phyloP scores from a whole-genome alignment of 1,140 invertebrate species.

The Orchesella cincta region DNA sequence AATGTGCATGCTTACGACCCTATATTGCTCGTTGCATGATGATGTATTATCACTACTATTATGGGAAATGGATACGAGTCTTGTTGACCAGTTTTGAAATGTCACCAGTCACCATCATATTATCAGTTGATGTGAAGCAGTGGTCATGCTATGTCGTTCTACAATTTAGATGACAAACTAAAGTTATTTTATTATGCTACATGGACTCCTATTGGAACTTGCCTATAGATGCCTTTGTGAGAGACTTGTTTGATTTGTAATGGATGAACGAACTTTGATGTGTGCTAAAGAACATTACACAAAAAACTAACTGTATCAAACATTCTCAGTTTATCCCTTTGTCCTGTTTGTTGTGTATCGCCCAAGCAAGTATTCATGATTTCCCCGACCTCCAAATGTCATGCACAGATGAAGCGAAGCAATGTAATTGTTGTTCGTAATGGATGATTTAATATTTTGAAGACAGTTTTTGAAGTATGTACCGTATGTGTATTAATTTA shows the following conservation, averaged over 20 bases:
- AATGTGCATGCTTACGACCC: background rate
- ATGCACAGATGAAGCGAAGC: background rate
- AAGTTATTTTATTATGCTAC: background rate
- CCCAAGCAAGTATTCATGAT: background rate
- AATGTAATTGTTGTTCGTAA: slow-evolving; percentile 10
- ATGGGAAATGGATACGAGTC: background rate
- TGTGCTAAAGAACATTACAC: too few relatives aligned
- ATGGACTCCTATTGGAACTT: background rate
- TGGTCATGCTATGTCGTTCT: background rate
- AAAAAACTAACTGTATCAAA: background rate
- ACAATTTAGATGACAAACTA: slow-evolving; percentile 19
- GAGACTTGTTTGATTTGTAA: background rate
- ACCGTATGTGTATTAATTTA: background rate
- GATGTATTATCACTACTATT: background rate
- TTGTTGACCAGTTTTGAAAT: slow-evolving; percentile 11
- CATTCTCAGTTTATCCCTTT: background rate
- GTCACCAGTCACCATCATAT: background rate
- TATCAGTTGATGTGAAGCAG: background rate
- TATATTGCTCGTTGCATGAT: background rate
- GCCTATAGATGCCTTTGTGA: background rate
- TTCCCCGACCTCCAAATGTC: slow-evolving; percentile 3
- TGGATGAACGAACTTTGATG: slow-evolving; percentile 1
- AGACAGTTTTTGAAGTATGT: background rate
- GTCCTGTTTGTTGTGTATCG: background rate
- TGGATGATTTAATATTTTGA: background rate